Conservation (phyloP, 2,113 vertebrate genomes). For the Prietella phreatophila region DNA sequence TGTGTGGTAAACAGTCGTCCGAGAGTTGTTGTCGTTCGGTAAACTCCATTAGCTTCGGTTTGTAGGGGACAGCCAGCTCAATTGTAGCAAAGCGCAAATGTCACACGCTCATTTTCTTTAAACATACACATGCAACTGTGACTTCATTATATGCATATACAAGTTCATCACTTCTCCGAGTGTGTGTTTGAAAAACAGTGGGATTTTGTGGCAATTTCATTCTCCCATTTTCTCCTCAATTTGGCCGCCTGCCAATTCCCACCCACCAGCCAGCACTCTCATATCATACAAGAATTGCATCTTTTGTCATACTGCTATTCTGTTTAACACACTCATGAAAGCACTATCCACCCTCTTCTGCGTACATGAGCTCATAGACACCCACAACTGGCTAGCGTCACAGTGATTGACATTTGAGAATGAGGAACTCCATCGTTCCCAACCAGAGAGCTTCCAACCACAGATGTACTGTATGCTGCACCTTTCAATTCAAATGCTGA, state of each 20-base stretch:
- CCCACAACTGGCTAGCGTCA: neutral
- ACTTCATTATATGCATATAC: conserved; percentile 8
- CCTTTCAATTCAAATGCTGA: neutral
- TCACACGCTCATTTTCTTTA: conserved; percentile 1
- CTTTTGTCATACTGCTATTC: neutral
- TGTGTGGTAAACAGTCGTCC: conserved; percentile 27
- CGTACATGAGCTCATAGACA: neutral
- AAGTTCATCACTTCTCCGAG: neutral
- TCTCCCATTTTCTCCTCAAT: neutral
- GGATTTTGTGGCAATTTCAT: neutral
- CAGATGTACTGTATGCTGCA: too few species aligned
- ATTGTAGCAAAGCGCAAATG: neutral
- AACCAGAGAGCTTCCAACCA: neutral
- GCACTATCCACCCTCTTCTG: neutral
- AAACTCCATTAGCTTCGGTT: conserved; percentile 9
- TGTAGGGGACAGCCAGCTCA: neutral
- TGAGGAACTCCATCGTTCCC: neutral
- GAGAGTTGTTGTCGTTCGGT: neutral
- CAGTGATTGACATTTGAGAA: neutral
- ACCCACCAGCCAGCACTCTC: neutral
- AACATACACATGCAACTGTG: neutral
- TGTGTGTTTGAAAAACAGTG: neutral
- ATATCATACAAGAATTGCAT: neutral
- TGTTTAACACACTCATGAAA: neutral
- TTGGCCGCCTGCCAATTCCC: neutral